Evolutionary conservation across 2,888 invertebrate genomes (phyloP).

Genomic region (Melipona bicolor): DNA sequence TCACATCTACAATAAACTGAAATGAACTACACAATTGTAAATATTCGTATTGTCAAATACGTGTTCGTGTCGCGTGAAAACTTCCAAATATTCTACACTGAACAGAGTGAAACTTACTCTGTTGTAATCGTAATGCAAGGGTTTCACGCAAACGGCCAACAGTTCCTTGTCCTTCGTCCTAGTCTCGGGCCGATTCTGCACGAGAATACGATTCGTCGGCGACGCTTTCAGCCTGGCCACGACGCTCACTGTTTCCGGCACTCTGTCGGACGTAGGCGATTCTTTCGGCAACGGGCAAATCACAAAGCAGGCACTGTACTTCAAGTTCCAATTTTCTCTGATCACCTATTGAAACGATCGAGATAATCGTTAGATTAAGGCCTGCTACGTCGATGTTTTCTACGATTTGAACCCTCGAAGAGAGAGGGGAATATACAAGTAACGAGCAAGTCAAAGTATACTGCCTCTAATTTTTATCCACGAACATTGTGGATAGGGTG

Average conservation of each 20-base stretch:
- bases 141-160: conserved; percentile 94
- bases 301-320: conserved; percentile 96
- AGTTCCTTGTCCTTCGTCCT: conserved; percentile 85
- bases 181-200: conserved; percentile 86
- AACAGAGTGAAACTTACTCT: conserved; percentile 84
- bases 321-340: conserved; percentile 96
- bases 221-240: conserved; percentile 87
- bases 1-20: no score
- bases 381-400: background rate
- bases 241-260: conserved; percentile 90
- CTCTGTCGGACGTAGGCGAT: conserved; percentile 86
- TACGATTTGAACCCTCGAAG: background rate
- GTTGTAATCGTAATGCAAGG: conserved; percentile 95
- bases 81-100: no score
- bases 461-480: conserved; percentile 19
- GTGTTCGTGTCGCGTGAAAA: no score
- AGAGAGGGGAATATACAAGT: background rate
- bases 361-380: background rate
- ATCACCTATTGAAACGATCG: conserved; percentile 87
- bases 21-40: no score
- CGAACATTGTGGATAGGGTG: background rate
- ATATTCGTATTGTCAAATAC: no score
- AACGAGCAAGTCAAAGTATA: conserved; percentile 2
- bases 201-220: conserved; percentile 88
- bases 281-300: conserved; percentile 90